Evolutionary conservation across 2,113 vertebrate genomes (phyloP), one percentile per base, ranked within the genome.

Genomic region (Hipposideros armiger): DNA sequence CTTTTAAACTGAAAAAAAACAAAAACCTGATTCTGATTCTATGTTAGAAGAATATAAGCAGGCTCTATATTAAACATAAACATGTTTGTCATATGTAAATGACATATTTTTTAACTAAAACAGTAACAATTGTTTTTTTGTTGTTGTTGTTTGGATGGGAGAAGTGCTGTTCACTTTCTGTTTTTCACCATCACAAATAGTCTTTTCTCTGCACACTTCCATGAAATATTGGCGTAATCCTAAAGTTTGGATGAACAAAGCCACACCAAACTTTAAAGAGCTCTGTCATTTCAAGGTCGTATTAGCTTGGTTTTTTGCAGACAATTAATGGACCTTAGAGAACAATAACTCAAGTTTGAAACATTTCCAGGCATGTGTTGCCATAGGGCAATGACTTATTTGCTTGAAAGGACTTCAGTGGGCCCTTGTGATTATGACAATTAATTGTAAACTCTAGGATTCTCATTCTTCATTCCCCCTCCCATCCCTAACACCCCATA

Each of bases 241-340:
- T 93, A 54, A 91, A 80, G 19, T 95, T 87, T 40, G 20, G 50
- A 80, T 83, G 42, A 94, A 47, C 67, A 88, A 66, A 85, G 17
- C 54, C 42, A 91, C 70, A 93, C 87, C 67, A 7, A 72, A 90
- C 8, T 76, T 95, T 91, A 80, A 80, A 94, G 89, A 15, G n/a
- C 13, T 62, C 74, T 81, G 32, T 78, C 58, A 87, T 50, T 96
- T 95, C 36, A 60, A 92, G 0, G 45, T 28, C 47, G 97, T 83
- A 7, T 97, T 95, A 90, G 74, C 91, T 96, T 95, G 74, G 76
- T 62, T 70, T 69, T 94, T 82, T 84, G 13, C 26, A 91, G 22
- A 64, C 97, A 97, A 87, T 96, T 96, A 95, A 80, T 86, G 85
- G 80, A 66, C 82, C 28, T 20, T 3, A 17, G 52, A 91, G 36